Evolutionary conservation across 1,140 invertebrate species (phyloP).

Genomic region (Trichonephila clavipes): DNA sequence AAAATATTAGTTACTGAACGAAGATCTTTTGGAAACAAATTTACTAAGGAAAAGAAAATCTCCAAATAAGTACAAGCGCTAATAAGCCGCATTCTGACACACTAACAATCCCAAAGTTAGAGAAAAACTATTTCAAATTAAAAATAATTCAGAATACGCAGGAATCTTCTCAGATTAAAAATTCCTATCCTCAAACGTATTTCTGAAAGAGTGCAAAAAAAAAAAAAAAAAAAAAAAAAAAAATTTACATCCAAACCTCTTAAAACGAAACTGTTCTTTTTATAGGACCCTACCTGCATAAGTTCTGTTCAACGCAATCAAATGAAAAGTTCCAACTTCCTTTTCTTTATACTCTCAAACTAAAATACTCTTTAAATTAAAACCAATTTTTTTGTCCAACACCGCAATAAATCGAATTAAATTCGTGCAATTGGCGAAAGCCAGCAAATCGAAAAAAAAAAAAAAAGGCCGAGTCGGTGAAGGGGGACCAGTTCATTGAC

Average conservation of each 20-base stretch:
- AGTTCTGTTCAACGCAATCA: not conserved
- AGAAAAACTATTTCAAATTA: no score
- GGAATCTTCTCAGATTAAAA: no score
- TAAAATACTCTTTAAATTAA: constrained; percentile 32
- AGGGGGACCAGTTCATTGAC: constrained; percentile 51
- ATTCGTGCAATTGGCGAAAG: not conserved
- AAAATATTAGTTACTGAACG: no score
- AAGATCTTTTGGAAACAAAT: no score
- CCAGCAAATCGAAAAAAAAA: constrained; percentile 35
- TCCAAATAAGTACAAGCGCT: no score
- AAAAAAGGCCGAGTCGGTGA: not conserved
- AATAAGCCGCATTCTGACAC: no score
- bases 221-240: not conserved
- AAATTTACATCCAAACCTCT: not conserved
- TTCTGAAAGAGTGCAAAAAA: no score
- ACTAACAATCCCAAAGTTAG: no score
- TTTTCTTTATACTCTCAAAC: no score
- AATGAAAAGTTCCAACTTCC: not conserved
- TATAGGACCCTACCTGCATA: not conserved
- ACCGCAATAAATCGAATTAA: constrained; percentile 46
- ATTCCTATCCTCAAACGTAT: no score
- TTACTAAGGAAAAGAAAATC: no score
- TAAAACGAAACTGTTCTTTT: not conserved
- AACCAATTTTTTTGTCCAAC: not conserved
- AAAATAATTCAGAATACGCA: no score